Percentiles rank a stretch among this genome's conserved stretches.
These are phyloP conservation scores for Tanypteryx hageni DNA, from an alignment of 2,888 invertebrate genomes.

Conservation along the genomic window DNA sequence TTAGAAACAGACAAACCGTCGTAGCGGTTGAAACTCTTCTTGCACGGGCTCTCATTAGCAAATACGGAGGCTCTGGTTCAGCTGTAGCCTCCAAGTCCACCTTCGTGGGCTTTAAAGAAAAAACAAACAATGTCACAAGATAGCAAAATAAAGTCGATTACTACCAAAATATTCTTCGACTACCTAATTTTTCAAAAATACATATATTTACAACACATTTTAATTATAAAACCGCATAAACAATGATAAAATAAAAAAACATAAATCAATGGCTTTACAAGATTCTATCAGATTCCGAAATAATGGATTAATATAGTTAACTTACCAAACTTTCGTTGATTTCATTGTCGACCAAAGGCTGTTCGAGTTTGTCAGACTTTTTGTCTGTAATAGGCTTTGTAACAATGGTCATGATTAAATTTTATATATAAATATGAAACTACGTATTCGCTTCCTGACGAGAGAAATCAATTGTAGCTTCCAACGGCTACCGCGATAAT, in stretches of 20 bases:
- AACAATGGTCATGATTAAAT: conserved; percentile 84
- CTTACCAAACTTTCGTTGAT: conserved; percentile 71
- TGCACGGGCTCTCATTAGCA: conserved; percentile 75
- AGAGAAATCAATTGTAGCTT: conserved; percentile 60
- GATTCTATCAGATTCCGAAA: neutral
- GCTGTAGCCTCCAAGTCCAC: conserved; percentile 76
- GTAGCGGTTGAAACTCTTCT: conserved; percentile 80
- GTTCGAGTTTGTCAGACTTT: conserved; percentile 82
- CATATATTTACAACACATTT: neutral
- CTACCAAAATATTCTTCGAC: no score
- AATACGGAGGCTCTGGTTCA: conserved; percentile 68
- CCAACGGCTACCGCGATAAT: conserved; percentile 56
- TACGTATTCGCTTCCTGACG: conserved; percentile 42
- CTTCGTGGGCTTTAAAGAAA: conserved; percentile 72
- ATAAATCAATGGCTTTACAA: conserved; percentile 2
- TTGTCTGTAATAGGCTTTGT: conserved; percentile 85
- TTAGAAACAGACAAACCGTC: conserved; percentile 83
- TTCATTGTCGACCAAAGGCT: conserved; percentile 81
- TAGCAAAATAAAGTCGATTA: neutral
- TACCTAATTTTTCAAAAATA: no score
- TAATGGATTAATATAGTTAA: neutral
- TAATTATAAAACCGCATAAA: neutral
- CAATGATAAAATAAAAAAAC: conserved; percentile 9
- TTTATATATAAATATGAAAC: conserved; percentile 56
- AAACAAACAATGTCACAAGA: conserved; percentile 60